Conservation (phyloP, 2,888 invertebrate genomes). For the Lymantria dispar region DNA sequence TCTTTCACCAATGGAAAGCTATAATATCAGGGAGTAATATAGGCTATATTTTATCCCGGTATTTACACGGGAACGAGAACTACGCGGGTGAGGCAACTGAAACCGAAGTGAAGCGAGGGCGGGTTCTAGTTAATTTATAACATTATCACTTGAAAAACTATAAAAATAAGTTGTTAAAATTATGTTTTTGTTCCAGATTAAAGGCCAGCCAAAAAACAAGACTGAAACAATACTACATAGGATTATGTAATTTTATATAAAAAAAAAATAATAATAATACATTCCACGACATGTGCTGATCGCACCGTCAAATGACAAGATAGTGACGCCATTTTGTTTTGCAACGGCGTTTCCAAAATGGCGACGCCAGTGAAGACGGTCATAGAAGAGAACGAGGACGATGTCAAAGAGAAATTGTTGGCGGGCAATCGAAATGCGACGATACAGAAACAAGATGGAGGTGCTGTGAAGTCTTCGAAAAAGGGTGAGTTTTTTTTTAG, state of each 20-base stretch:
- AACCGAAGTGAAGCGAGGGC: no score
- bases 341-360: conserved; percentile 49
- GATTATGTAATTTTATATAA: conserved; percentile 32
- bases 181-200: conserved; percentile 26
- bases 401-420: conserved; percentile 63
- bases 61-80: no score
- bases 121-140: no score
- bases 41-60: no score
- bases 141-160: no score
- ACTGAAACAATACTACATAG: conserved; percentile 31
- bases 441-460: conserved; percentile 46
- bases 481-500: conserved; percentile 67
- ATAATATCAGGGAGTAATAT: no score
- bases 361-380: conserved; percentile 47
- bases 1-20: no score
- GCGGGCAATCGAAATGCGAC: conserved; percentile 47
- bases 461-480: conserved; percentile 62
- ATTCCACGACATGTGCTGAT: conserved; percentile 21
- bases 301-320: conserved; percentile 20
- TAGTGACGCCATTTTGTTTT: conserved; percentile 40
- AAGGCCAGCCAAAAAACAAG: conserved; percentile 33
- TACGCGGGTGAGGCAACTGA: no score
- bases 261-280: conserved; percentile 12
- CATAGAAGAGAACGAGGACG: conserved; percentile 55
- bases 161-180: not conserved